Percentiles rank a stretch among this genome's conserved stretches.
Evolutionary conservation across 2,888 invertebrate genomes (phyloP).

Genomic region (Dynastes hyllus): DNA sequence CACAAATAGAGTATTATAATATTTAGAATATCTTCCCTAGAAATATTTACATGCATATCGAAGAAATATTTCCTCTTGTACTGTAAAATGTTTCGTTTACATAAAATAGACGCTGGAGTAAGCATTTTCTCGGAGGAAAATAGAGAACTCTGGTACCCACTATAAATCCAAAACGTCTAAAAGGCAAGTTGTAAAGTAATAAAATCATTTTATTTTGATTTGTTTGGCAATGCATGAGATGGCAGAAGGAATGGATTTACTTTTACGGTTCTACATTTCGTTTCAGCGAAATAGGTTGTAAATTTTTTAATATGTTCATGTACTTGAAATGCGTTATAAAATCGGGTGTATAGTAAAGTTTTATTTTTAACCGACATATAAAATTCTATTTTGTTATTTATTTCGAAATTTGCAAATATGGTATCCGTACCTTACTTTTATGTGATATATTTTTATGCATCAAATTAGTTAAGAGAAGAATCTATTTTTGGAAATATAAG

Average conservation of each 20-base stretch:
- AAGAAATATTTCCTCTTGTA: not conserved
- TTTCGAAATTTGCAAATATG: too few relatives aligned
- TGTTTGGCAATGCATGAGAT: conserved; percentile 1
- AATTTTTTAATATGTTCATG: conserved; percentile 22
- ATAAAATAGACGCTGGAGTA: not conserved
- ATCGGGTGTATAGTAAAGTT: too few relatives aligned
- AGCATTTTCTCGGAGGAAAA: not conserved
- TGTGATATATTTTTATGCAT: too few relatives aligned
- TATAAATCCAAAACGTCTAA: not conserved
- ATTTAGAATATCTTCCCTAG: too few relatives aligned
- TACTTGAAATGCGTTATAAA: not conserved
- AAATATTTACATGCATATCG: too few relatives aligned
- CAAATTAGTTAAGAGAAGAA: too few relatives aligned
- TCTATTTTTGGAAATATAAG: too few relatives aligned
- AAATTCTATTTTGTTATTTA: too few relatives aligned
- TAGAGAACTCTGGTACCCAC: not conserved
- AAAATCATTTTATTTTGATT: conserved; percentile 20
- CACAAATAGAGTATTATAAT: too few relatives aligned
- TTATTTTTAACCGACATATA: too few relatives aligned
- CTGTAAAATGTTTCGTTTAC: not conserved
- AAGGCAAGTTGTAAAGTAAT: not conserved
- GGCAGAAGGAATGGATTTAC: not conserved
- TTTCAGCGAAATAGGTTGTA: not conserved
- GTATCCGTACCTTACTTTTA: too few relatives aligned
- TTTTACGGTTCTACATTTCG: not conserved